Percentiles rank a stretch among this genome's conserved stretches.
Evolutionary conservation across 2,888 invertebrate genomes (phyloP).

Genomic region (Hemaris fuciformis): DNA sequence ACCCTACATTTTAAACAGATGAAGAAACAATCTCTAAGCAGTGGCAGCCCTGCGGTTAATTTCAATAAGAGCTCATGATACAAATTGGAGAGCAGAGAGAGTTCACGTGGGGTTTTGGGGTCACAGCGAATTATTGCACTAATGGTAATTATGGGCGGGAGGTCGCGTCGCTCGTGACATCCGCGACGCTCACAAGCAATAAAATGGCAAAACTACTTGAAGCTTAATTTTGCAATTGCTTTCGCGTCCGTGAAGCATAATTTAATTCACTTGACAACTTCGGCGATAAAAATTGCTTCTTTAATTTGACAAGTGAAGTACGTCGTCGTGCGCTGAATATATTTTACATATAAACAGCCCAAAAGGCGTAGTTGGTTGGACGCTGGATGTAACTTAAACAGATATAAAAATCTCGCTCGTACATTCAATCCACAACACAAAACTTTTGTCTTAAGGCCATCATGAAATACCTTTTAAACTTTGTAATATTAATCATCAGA

Average conservation of each 20-base stretch:
- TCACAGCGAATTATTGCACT: conserved; percentile 40
- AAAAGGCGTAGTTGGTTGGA: no score
- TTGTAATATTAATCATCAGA: no score
- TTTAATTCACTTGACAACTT: neutral
- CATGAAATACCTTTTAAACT: no score
- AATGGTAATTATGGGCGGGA: neutral
- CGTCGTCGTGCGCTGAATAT: no score
- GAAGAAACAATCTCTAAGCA: neutral
- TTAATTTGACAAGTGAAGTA: no score
- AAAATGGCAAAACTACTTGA: neutral
- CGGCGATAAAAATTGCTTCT: no score
- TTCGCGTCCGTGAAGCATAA: neutral
- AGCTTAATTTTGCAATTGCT: neutral
- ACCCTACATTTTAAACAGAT: neutral
- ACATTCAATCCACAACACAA: no score
- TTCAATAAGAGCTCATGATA: conserved; percentile 45
- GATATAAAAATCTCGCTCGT: no score
- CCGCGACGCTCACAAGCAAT: neutral
- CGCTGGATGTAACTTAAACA: no score
- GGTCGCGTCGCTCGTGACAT: neutral
- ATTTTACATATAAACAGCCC: no score
- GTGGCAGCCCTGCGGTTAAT: conserved; percentile 40
- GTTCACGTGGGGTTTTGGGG: conserved; percentile 48
- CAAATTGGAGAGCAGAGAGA: conserved; percentile 47
- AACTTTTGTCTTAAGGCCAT: no score